phyloP scores from a whole-genome alignment of 2,113 vertebrate genomes.

The Malurus melanocephalus region DNA sequence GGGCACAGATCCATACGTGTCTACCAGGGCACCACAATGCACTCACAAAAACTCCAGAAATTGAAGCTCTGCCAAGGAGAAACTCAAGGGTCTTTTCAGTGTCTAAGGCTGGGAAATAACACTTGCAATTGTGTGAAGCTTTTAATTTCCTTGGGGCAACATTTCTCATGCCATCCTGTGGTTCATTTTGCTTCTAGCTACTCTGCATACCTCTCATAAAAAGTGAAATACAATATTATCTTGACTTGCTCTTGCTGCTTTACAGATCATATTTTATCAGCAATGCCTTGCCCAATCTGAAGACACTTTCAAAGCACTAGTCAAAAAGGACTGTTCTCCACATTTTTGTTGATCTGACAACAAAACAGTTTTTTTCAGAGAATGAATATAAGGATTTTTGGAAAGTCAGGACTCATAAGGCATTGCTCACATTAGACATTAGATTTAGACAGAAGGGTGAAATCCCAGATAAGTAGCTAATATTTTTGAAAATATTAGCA shows the following conservation, averaged over 20 bases:
- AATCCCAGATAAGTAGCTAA: neutral
- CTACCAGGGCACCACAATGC: neutral
- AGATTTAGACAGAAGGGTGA: neutral
- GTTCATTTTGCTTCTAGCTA: conserved; percentile 4
- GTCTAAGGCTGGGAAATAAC: neutral
- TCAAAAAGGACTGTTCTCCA: neutral
- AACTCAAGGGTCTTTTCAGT: conserved; percentile 10
- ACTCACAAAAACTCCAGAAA: neutral
- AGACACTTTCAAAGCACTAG: neutral
- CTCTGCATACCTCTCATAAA: neutral
- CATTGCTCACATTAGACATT: neutral
- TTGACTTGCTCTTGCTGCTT: neutral
- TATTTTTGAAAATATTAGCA: neutral
- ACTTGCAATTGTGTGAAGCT: neutral
- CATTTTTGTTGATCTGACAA: neutral
- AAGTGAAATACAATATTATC: neutral
- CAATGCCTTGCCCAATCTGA: neutral
- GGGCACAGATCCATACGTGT: neutral
- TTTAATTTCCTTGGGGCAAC: conserved; percentile 12
- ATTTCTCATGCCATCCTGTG: neutral
- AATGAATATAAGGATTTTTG: neutral
- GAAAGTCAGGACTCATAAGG: neutral
- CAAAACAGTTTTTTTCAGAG: neutral
- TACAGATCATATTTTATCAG: neutral
- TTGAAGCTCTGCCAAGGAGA: neutral